Conservation (phyloP, 30 jellyfish, hydroid and myxozoan genomes). For the Calvadosia cruxmelitensis region DNA sequence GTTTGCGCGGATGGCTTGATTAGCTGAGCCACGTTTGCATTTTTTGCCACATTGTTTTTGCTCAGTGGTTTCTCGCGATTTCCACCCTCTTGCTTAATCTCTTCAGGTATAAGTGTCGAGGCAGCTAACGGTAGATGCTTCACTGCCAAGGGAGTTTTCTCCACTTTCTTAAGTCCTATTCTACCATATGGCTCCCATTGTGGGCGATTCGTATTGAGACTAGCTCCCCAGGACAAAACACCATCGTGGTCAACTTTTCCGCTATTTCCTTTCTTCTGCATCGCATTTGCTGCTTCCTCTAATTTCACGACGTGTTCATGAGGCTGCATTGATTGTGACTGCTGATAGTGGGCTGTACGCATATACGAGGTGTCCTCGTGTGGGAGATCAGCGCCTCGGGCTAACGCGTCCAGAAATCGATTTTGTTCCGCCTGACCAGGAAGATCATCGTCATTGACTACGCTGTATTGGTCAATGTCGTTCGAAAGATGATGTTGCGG, state of each 20-base stretch:
- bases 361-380: neutral
- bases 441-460: neutral
- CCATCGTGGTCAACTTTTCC: neutral
- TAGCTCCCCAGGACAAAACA: neutral
- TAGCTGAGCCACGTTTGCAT: neutral
- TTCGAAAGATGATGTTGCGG: neutral
- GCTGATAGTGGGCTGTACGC: neutral
- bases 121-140: neutral
- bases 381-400: neutral
- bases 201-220: neutral
- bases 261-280: neutral
- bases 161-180: neutral
- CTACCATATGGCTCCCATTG: neutral
- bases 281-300: neutral
- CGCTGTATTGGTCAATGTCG: neutral
- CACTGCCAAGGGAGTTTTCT: too few species aligned
- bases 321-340: neutral
- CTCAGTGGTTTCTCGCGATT: neutral
- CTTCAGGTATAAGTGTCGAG: neutral
- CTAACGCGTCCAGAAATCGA: neutral
- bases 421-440: neutral
- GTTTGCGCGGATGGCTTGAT: neutral
- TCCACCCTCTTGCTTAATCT: neutral
- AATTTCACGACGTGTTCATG: too few species aligned
- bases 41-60: neutral